Evolutionary conservation across 2,113 vertebrate genomes (phyloP), one percentile per base, ranked within the genome.

Genomic region (Eulemur rufifrons): DNA sequence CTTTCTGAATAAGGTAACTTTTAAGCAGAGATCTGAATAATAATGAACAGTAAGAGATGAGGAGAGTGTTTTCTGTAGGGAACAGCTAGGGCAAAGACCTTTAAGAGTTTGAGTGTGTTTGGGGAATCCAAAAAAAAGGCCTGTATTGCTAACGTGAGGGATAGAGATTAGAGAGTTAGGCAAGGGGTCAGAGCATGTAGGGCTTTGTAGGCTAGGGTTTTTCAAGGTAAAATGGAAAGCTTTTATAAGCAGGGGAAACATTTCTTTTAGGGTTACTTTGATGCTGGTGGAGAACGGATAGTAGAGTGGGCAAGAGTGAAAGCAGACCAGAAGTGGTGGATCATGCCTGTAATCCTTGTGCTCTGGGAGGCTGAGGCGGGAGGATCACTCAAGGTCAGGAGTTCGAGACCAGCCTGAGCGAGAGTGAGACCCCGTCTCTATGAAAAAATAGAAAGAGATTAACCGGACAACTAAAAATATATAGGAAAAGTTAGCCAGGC

Each of bases 11-110:
- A 94, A 95, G 45, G 32, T 89, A 61, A 61, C 50, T 50, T 95
- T 82, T 95, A 96, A 89, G 52, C 80, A 63, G 69, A 87, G 17
- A 83, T 47, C 76, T 97, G 76, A 96, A 69, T 89, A 89, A 78
- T 69, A 63, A 64, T 87, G 73, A 91, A 29, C 25, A 63, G 23
- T 85, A 12, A n/a, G 12, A 47, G 20, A 59, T 80, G 25, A 21
- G 12, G 47, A 63, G 4, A 73, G 3, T 64, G 6, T 80, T 97
- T 95, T 90, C 64, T 76, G 17, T 84, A 63, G 69, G 71, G 45
- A 86, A 91, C 8, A 76, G 29, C 42, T 83, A 88, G n/a, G 37
- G 14, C 25, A 71, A 61, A 80, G 73, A 61, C 54, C 6, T 78
- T 83, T 78, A 47, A 47, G 39, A 81, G 29, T 82, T 4, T 92